Percentiles rank a stretch among this genome's conserved stretches.
These are phyloP conservation scores for Aythya baeri DNA, from an alignment of 2,113 vertebrate genomes.

Conservation along the genomic window DNA sequence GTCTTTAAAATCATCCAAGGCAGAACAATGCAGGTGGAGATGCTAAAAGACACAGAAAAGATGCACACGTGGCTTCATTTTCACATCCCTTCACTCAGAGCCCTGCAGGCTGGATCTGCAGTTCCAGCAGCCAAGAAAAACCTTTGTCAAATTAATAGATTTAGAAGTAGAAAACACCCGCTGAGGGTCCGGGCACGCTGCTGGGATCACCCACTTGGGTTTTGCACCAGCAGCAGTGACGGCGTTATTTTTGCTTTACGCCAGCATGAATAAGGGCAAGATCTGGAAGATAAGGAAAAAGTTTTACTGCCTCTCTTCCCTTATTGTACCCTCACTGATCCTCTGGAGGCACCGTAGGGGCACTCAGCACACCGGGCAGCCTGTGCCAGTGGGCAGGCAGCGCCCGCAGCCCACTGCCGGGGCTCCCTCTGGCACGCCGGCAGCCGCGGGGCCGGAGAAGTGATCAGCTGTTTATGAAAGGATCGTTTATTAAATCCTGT, in stretches of 20 bases:
- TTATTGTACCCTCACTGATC: constrained; percentile 15
- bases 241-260: constrained; percentile 60
- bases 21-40: constrained; percentile 31
- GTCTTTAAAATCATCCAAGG: background rate
- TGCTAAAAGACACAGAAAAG: constrained; percentile 36
- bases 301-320: constrained; percentile 59
- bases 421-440: background rate
- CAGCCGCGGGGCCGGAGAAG: background rate
- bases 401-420: background rate
- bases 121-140: constrained; percentile 38
- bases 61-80: constrained; percentile 12
- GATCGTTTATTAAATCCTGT: constrained; percentile 64
- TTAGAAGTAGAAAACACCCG: constrained; percentile 43
- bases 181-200: background rate
- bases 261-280: constrained; percentile 57
- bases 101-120: constrained; percentile 55
- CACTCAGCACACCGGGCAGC: no score
- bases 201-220: background rate
- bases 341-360: background rate
- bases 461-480: constrained; percentile 41
- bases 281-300: constrained; percentile 54
- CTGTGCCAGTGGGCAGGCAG: background rate
- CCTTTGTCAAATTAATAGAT: constrained; percentile 64
- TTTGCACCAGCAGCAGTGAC: constrained; percentile 42
- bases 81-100: constrained; percentile 17